Evolutionary conservation across 2,888 invertebrate species (phyloP), one percentile per base, ranked within the genome.

Genomic region (Entomobrya proxima): DNA sequence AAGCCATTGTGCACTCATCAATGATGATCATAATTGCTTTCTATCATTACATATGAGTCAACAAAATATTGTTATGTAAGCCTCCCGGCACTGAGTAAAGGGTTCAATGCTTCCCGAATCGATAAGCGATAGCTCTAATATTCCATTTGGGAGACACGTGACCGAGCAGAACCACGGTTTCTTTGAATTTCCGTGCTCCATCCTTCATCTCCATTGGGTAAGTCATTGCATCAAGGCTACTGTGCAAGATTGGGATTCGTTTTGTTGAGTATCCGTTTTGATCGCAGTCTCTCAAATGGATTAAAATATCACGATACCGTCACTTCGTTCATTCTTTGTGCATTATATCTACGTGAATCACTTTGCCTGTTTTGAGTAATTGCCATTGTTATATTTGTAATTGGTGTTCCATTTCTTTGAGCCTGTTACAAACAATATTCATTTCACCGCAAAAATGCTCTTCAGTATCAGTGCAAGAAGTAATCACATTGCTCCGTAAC

Each of bases 1-100:
- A 86, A 5, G 88, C 69, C 91, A 91, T 91, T 4, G 90, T 89
- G 35, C 85, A 82, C 84, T 91, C 91, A 85, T 91, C 91, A 89
- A 89, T 90, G 9, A 91, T 85, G 11, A 91, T 89, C 7, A 91
- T 21, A 7, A 79, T 55, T 24, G 87, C 75, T 89, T 86, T 91
- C 91, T 4, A 90, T 89, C 72, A 90, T 91, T 0, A 87, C 88
- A 78, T 90, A 91, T 0, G 87, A 35, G 72, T 91, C 91, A 1
- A 91, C 91, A 3, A 88, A 58, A 55, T 77, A 91, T 79, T 91
- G 91, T 47, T 91, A 91, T 5, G 88, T 89, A 1, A 91, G 82
- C 61, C 88, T 88, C n/a, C 90, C 89, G 7, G 88, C 88, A 50
- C 55, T 76, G 0, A 89, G 86, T 18, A 91, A 27, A 2, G 89